Evolutionary conservation across 2,797 vertebrate species (phyloP), one percentile per base, ranked within the genome.

Genomic region (Anniella stebbinsi): DNA sequence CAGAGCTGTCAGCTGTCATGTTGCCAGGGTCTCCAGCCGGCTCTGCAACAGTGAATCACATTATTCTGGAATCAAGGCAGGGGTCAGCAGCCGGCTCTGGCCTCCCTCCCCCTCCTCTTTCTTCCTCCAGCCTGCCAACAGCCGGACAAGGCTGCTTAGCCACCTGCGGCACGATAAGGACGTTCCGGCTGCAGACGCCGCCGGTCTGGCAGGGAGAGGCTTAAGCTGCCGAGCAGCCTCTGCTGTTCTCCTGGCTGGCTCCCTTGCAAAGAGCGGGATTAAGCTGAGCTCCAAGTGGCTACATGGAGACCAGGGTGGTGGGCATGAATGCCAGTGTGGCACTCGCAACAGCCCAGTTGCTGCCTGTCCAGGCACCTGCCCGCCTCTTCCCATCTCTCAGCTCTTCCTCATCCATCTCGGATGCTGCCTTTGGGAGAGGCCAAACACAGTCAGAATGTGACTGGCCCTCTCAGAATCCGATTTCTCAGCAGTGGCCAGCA

Each of bases 21-120:
- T 4, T 30, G 89, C 38, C 85, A 3, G 73, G 0, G 0, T 6
- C 69, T 0, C 0, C 0, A 0, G 60, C 60, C 25, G 25, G 23
- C 51, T 28, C 73, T 9, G 23, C 23, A 1, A 7, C 73, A 4
- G 0, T 15, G 4, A 51, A 83, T 13, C 1, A 0, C 30, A 63
- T 4, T 2, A 23, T 11, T 5, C 0, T 1, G 23, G 91, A 84
- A 84, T 36, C 90, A 75, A 75, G 33, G 1, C 63, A 0, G 0
- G 17, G 23, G 67, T 13, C 91, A 63, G 0, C 1, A 0, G 1
- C 5, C 54, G n/a, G 70, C 80, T 45, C 41, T 23, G n/a, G 21
- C 78, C 78, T 51, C 77, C 28, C 84, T 15, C 28, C 30, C 6
- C 82, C 17, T 15, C 25, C 9, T 0, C 77, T 21, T 0, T 38